Evolutionary conservation across 2,888 invertebrate genomes (phyloP), one percentile per base, ranked within the genome.

Genomic region (Drosophila niveifrons): DNA sequence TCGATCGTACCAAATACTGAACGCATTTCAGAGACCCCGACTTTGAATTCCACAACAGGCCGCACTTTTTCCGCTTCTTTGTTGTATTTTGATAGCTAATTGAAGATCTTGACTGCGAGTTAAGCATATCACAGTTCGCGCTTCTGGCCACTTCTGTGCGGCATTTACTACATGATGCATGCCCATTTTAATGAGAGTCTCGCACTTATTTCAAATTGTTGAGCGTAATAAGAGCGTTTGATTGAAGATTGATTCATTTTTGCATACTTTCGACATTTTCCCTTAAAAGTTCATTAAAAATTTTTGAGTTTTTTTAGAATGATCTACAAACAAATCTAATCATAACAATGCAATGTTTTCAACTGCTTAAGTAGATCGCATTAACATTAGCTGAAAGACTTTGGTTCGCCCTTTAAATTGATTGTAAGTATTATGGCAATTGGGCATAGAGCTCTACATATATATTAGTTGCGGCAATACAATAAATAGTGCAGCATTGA

Each of bases 81-180:
- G 29, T 43, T 47, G 31, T 56, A 41, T 31, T 82, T 79, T 72
- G 89, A 90, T 90, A 84, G 78, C 90, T 90, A 90, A 90, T 90
- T 90, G 90, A 86, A 90, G 90, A 90, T 90, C 84, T 88, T 69
- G 65, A 55, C 62, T 57, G 68, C 46, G 52, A 74, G 80, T 86
- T 88, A 83, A 80, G 78, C 82, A 28, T 67, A 59, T 73, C 73
- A 75, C 65, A 52, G 57, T 15, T 23, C 34, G 41, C 13, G 50
- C 36, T 57, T 17, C 52, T 13, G 43, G 18, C 18, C 17, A 28
- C 23, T 18, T 58, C 7, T 57, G 46, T 43, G 28, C 46, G 28
- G 15, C 39, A 70, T 55, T 69, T 69, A 53, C n/a, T n/a, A n/a
- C n/a, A n/a, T n/a, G n/a, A n/a, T 69, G 59, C 53, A 53, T 65